Evolutionary conservation across 2,797 vertebrate species (phyloP).

Genomic region (Xiphorhynchus erythropygius): DNA sequence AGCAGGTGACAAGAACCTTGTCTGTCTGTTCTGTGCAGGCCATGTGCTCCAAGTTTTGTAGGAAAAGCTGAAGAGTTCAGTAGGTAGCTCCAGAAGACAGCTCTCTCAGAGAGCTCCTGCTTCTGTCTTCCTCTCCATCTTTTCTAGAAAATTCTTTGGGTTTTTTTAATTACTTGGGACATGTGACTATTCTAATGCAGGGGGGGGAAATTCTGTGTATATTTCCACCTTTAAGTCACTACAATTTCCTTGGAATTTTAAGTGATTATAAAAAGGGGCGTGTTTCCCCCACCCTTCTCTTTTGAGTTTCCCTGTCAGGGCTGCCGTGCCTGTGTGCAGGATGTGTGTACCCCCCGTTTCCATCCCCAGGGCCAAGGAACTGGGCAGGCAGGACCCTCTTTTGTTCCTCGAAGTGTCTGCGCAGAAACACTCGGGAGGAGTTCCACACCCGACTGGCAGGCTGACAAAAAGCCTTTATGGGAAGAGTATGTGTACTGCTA

Average conservation of each 20-base stretch:
- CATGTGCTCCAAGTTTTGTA: background rate
- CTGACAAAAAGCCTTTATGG: constrained; percentile 42
- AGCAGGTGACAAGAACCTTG: background rate
- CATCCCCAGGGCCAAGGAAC: background rate
- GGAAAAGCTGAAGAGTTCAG: background rate
- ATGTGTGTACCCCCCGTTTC: background rate
- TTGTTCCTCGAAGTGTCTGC: constrained; percentile 33
- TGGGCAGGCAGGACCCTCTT: background rate
- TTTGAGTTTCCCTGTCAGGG: background rate
- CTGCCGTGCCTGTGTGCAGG: background rate
- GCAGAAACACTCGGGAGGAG: constrained; percentile 20
- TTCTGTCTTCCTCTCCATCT: background rate
- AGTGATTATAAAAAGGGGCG: background rate
- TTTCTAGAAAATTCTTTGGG: background rate
- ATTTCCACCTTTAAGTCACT: background rate
- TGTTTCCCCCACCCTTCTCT: background rate
- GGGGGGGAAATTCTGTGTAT: background rate
- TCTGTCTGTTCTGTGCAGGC: background rate
- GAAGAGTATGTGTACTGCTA: constrained; percentile 41
- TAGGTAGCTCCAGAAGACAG: background rate
- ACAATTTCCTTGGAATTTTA: background rate
- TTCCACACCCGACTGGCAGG: background rate
- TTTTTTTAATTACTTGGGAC: background rate
- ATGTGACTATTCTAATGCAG: background rate
- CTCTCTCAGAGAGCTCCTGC: background rate